Percentiles rank a stretch among this genome's conserved stretches.
Conservation (phyloP, 2,888 invertebrate genomes). For the Mesorhabditis sp. region DNA sequence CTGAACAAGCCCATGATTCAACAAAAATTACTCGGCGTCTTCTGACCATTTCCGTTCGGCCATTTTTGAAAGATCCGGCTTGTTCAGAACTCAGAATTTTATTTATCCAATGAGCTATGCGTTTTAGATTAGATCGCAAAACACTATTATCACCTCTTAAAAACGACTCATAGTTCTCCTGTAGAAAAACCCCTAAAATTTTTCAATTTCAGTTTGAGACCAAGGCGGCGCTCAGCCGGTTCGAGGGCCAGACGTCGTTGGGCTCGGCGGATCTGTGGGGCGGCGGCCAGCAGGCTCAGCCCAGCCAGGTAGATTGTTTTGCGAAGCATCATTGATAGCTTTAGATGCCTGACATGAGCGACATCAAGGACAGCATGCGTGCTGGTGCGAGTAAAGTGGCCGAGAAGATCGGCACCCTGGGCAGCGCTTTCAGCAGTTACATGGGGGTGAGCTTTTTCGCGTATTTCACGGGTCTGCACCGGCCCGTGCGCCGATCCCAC, state of each 20-base stretch:
- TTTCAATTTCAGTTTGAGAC: conserved; percentile 59
- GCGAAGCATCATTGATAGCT: background rate
- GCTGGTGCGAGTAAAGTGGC: conserved; percentile 96
- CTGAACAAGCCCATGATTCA: no score
- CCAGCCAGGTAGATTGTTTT: conserved; percentile 19
- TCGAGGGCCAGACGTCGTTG: conserved; percentile 89
- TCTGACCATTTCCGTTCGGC: no score
- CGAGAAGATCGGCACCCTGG: conserved; percentile 83
- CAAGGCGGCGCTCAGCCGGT: conserved; percentile 68
- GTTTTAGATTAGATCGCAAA: background rate
- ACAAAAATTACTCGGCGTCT: no score
- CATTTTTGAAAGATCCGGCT: no score
- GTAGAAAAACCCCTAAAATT: background rate
- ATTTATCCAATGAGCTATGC: no score
- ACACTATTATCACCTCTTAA: background rate
- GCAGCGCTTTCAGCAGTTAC: conserved; percentile 47
- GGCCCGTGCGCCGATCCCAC: no score
- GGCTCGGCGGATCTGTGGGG: conserved; percentile 94
- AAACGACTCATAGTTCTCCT: background rate
- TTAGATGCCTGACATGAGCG: conserved; percentile 75
- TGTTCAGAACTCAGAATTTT: no score
- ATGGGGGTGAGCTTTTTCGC: conserved; percentile 44
- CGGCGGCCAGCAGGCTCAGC: conserved; percentile 57
- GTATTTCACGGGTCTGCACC: background rate
- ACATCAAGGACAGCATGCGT: conserved; percentile 91